Percentiles rank a stretch among this genome's conserved stretches.
Evolutionary conservation across 2,113 vertebrate genomes (phyloP).

Genomic region (Pelmatolapia mariae): DNA sequence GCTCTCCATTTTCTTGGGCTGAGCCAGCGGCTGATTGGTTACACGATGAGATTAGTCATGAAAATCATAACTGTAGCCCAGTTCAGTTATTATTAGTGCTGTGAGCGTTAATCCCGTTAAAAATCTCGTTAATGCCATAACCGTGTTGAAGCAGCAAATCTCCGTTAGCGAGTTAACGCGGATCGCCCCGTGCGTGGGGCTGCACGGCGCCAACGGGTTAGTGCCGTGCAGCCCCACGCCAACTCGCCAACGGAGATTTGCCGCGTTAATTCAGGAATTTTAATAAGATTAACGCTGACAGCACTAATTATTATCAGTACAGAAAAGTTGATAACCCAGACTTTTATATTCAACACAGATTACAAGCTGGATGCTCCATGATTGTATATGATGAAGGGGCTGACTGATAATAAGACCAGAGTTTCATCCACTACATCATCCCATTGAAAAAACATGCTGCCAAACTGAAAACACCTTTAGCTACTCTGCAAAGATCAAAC

Average conservation of each 20-base stretch:
- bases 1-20: not conserved
- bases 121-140: not conserved
- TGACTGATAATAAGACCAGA: accelerated
- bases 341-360: not conserved
- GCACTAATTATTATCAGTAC: not conserved
- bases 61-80: not conserved
- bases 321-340: not conserved
- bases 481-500: not conserved
- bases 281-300: not conserved
- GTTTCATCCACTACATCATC: not conserved
- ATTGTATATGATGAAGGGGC: not conserved
- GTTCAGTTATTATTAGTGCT: not conserved
- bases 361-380: not conserved
- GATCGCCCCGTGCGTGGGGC: not conserved
- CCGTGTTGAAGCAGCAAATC: not conserved
- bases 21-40: not conserved
- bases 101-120: not conserved
- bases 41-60: not conserved
- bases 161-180: not conserved
- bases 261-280: not conserved
- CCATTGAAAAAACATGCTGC: not conserved
- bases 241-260: not conserved
- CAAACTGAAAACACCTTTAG: not conserved
- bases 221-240: not conserved
- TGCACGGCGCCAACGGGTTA: not conserved